Conservation (phyloP, 2,888 invertebrate genomes). For the Suillia variegata region DNA sequence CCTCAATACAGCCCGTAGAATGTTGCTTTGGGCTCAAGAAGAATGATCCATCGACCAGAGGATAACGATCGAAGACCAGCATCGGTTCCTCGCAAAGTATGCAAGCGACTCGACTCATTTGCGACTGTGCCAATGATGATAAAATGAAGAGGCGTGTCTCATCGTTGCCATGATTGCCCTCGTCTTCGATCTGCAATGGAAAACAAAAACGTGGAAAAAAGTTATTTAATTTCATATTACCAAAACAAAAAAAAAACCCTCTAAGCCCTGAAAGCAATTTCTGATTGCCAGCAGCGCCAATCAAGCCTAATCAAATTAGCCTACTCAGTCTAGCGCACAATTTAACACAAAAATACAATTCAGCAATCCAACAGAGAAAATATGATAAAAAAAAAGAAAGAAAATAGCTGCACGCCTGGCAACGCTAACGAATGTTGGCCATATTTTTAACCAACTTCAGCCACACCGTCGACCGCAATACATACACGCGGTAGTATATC, state of each 20-base stretch:
- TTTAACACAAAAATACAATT: no score
- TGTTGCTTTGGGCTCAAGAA: slow-evolving; percentile 95
- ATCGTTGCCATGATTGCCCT: slow-evolving; percentile 97
- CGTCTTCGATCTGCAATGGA: slow-evolving; percentile 89
- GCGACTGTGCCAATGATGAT: slow-evolving; percentile 90
- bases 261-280: no score
- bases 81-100: slow-evolving; percentile 87
- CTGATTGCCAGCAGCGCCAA: background rate
- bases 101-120: slow-evolving; percentile 83
- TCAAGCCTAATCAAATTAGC: background rate
- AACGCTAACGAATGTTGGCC: background rate
- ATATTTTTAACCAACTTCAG: no score
- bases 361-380: no score
- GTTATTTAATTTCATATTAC: background rate
- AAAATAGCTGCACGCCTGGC: background rate
- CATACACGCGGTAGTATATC: no score
- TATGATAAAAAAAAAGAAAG: no score
- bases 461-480: no score
- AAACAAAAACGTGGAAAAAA: slow-evolving; percentile 15
- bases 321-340: background rate
- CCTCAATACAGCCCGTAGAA: slow-evolving; percentile 84
- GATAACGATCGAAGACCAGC: slow-evolving; percentile 96
- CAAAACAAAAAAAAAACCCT: slow-evolving; percentile 8
- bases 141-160: slow-evolving; percentile 96
- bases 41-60: slow-evolving; percentile 96